Conservation (phyloP, 2,797 vertebrate genomes). For the Alcedo quadribrachys region DNA sequence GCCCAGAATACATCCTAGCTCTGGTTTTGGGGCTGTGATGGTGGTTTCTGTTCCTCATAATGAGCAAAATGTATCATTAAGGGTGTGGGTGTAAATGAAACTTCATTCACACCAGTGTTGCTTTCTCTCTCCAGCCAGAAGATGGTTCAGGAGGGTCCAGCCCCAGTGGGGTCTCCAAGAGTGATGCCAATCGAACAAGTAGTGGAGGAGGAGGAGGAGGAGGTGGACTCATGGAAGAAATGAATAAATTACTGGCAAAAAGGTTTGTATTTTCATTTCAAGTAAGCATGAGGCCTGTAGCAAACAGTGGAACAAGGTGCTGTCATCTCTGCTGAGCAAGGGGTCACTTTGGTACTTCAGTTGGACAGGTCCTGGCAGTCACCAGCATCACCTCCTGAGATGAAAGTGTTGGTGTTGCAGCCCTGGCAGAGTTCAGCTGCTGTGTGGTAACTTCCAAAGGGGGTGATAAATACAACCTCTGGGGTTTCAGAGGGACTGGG, state of each 20-base stretch:
- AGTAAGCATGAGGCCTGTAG: background rate
- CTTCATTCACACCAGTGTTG: background rate
- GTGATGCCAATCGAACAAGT: slow-evolving; percentile 93
- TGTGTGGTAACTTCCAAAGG: background rate
- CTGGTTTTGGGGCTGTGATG: background rate
- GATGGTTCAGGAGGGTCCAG: slow-evolving; percentile 89
- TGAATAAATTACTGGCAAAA: slow-evolving; percentile 98
- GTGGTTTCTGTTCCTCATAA: background rate
- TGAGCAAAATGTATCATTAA: background rate
- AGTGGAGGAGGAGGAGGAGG: slow-evolving; percentile 90
- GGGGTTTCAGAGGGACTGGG: background rate
- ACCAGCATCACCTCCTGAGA: background rate
- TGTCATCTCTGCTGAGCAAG: background rate
- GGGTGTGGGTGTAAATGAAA: background rate
- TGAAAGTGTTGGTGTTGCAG: background rate
- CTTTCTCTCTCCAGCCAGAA: slow-evolving; percentile 86
- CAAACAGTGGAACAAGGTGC: background rate
- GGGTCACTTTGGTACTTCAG: background rate
- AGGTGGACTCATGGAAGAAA: slow-evolving; percentile 99
- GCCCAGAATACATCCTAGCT: background rate
- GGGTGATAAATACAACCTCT: background rate
- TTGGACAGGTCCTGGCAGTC: background rate
- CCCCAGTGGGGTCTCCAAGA: slow-evolving; percentile 87
- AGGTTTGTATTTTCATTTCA: slow-evolving; percentile 80
- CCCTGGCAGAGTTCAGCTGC: background rate